Base-by-base conservation (phyloP, 2,888 invertebrate genomes). In the Leucophenga montana region DNA sequence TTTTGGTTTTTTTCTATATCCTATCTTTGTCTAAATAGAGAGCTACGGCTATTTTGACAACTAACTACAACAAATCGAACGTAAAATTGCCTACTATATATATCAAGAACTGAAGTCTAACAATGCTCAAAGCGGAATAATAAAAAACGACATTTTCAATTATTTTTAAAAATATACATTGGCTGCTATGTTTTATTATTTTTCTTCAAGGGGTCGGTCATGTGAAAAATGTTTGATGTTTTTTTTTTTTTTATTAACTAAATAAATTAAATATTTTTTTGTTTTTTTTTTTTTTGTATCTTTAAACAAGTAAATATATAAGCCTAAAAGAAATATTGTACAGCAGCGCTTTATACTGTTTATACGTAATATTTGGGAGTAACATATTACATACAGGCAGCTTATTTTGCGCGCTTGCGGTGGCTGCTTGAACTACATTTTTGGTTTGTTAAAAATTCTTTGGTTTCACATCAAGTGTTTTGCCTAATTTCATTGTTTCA, bases 351-450 rank as follows among this genome's bases (percentile, higher is more conserved):
- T 39, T 11, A n/a, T n/a, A 59, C n/a, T 61, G 33, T 61, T 16
- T 61, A 18, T 50, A 50, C 18, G 50, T 50, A 18, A n/a, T 50
- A 50, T 57, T 57, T 33, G 62, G 62, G 62, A 62, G 62, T 18
- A 46, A 16, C 14, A 31, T 8, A 27, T 16, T 46, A 46, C 31
- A 20, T 14, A 61, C 20, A 59, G 4, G 59, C 59, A 27, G 14
- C n/a, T n/a, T n/a, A 5, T 31, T 65, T 27, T 33, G 61, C 46
- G 39, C 44, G 62, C 50, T 56, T 33, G 77, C 75, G 83, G 82
- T 83, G 83, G 85, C 83, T 83, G 85, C 85, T 77, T 46, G 46
- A 62, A 62, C 46, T 62, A 62, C 14, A 70, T 69, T 54, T 39
- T 50, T 66, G 22, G 22, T n/a, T 48, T 27, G 2, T 27, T 67